phyloP scores from a whole-genome alignment of 2,888 invertebrate species.

The Amphimallon solstitiale region DNA sequence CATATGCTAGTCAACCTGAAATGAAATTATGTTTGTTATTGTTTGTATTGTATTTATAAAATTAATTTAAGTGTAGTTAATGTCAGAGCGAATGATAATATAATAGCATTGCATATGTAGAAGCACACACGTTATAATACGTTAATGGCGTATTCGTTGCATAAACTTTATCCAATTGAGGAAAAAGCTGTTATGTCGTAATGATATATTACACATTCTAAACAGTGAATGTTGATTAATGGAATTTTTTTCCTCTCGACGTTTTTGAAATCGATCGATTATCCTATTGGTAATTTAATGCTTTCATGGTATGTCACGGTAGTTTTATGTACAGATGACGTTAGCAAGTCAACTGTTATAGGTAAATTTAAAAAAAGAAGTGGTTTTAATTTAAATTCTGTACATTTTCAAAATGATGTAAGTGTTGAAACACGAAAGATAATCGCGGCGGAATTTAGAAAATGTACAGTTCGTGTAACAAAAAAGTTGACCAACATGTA shows the following conservation, averaged over 20 bases:
- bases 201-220: constrained; percentile 2
- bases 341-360: no score
- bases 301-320: neutral
- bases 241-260: neutral
- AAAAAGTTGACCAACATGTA: no score
- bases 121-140: neutral
- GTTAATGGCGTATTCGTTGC: neutral
- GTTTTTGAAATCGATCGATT: constrained; percentile 4
- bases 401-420: no score
- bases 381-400: no score
- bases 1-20: neutral
- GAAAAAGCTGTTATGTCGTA: neutral
- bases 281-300: neutral
- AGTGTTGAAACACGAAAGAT: no score
- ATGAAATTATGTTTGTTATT: constrained; percentile 5
- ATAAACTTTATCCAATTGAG: neutral
- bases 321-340: no score
- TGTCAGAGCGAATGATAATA: neutral
- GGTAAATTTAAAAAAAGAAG: no score
- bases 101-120: neutral
- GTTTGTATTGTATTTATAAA: no score
- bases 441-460: no score
- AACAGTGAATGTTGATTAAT: constrained; percentile 6
- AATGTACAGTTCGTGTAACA: no score
- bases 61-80: constrained; percentile 9